These are phyloP conservation scores for Ophion costatus DNA, from an alignment of 2,888 invertebrate genomes.

Conservation along the genomic window DNA sequence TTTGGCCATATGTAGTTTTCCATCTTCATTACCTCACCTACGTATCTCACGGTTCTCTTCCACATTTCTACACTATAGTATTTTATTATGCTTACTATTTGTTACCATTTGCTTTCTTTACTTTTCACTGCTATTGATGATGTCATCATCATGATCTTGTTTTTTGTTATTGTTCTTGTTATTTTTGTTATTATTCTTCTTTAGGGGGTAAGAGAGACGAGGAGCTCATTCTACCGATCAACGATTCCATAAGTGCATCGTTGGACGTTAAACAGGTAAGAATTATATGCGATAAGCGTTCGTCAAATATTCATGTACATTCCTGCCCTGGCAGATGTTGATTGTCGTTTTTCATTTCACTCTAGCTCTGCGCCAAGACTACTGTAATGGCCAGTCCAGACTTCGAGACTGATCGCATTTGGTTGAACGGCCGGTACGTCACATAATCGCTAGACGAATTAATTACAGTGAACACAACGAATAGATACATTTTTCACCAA, in stretches of 20 bases:
- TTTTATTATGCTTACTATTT: neutral
- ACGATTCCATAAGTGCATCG: slow-evolving; percentile 98
- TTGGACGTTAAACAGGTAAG: slow-evolving; percentile 91
- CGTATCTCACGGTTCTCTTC: too few species aligned
- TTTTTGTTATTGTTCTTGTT: too few species aligned
- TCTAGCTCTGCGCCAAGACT: slow-evolving; percentile 94
- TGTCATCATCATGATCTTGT: too few species aligned
- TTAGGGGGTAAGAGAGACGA: slow-evolving; percentile 98
- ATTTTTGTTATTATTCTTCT: slow-evolving; percentile 49
- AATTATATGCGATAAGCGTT: neutral
- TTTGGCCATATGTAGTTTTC: too few species aligned
- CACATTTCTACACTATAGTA: neutral
- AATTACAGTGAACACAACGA: neutral
- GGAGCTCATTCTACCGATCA: slow-evolving; percentile 95
- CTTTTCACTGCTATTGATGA: neutral
- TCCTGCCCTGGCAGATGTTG: neutral
- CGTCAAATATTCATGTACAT: neutral
- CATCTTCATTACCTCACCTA: too few species aligned
- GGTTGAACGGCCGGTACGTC: slow-evolving; percentile 92
- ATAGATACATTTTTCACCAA: neutral
- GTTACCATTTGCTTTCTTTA: neutral
- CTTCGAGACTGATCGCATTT: slow-evolving; percentile 91
- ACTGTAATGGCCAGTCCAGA: slow-evolving; percentile 90
- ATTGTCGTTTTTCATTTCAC: slow-evolving; percentile 2
- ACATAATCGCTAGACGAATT: neutral